Evolutionary conservation across 1,140 invertebrate genomes (phyloP).

Genomic region (Drosophila willistoni): DNA sequence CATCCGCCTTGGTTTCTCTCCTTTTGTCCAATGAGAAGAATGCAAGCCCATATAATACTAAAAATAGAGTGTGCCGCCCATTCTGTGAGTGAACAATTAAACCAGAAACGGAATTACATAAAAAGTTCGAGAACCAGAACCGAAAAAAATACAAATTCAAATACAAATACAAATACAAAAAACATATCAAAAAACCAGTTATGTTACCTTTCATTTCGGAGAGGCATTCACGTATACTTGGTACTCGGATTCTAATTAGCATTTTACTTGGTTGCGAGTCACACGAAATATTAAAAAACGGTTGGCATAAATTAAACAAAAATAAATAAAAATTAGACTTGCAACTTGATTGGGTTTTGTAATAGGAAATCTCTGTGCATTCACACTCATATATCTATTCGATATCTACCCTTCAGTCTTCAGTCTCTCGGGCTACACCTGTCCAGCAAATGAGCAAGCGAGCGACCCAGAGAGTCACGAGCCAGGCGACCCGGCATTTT

Average conservation of each 20-base stretch:
- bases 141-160: neutral
- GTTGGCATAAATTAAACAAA: slow-evolving; percentile 12
- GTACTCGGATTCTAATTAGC: slow-evolving; percentile 16
- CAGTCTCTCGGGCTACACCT: neutral
- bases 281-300: slow-evolving; percentile 19
- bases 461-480: slow-evolving; percentile 9
- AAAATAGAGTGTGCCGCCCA: too few relatives aligned
- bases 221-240: slow-evolving; percentile 8
- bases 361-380: slow-evolving; percentile 6
- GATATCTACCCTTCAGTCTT: neutral
- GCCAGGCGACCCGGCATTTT: slow-evolving; percentile 11
- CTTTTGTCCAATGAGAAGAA: slow-evolving; percentile 11
- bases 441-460: neutral
- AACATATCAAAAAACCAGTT: neutral
- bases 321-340: slow-evolving; percentile 21
- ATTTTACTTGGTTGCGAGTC: slow-evolving; percentile 16
- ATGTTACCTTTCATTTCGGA: slow-evolving; percentile 21
- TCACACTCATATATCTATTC: neutral
- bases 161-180: neutral
- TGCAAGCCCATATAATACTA: neutral
- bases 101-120: slow-evolving; percentile 18
- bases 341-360: slow-evolving; percentile 7
- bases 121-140: slow-evolving; percentile 18
- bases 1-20: slow-evolving; percentile 8
- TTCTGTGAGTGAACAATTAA: neutral